Evolutionary conservation across 2,113 vertebrate species (phyloP).

Genomic region (Pseudorhombus dupliciocellatus): DNA sequence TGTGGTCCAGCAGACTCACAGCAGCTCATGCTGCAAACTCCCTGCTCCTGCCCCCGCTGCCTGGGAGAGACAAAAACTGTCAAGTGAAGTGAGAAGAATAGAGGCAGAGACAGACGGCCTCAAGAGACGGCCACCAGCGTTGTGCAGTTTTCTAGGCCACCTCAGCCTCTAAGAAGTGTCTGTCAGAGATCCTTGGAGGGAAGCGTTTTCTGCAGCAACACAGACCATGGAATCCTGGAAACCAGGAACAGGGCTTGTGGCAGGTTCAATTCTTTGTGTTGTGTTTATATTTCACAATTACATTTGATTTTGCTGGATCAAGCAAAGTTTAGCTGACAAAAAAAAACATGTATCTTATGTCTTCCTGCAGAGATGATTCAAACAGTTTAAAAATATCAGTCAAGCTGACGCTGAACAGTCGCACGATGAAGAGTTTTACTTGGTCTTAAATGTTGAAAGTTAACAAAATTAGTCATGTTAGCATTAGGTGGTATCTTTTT

Average conservation of each 20-base stretch:
- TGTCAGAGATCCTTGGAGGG: slow-evolving; percentile 29
- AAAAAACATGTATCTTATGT: neutral
- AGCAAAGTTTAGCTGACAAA: neutral
- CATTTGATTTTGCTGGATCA: neutral
- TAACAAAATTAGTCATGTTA: neutral
- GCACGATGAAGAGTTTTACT: no score
- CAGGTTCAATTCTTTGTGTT: neutral
- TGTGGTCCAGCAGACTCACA: neutral
- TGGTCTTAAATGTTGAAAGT: neutral
- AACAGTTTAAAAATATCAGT: no score
- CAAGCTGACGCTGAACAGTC: neutral
- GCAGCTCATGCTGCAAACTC: neutral
- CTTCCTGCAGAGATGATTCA: neutral
- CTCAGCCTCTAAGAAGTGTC: slow-evolving; percentile 55
- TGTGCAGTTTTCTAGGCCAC: slow-evolving; percentile 67
- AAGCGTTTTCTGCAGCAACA: neutral
- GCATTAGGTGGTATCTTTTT: neutral
- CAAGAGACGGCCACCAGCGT: slow-evolving; percentile 44
- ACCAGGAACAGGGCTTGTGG: neutral
- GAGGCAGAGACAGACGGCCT: slow-evolving; percentile 40
- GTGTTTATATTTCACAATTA: neutral
- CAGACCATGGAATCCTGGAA: neutral
- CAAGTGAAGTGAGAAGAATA: slow-evolving; percentile 31
- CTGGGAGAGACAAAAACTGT: slow-evolving; percentile 43
- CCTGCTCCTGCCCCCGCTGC: slow-evolving; percentile 2